These are phyloP conservation scores for Teleogryllus occipitalis DNA, from an alignment of 1,140 invertebrate species.

Conservation along the genomic window DNA sequence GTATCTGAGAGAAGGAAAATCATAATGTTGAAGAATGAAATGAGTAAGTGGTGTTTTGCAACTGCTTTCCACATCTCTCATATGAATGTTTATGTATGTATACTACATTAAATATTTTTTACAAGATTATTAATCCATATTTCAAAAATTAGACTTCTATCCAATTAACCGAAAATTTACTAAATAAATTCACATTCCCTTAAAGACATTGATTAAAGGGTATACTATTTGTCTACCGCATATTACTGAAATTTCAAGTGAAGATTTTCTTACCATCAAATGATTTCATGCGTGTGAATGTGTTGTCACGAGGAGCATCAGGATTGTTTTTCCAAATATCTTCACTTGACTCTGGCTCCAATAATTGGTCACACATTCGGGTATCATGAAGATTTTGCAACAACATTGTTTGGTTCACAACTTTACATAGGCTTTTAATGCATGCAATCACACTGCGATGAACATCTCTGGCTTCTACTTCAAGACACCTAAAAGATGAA, in stretches of 20 bases:
- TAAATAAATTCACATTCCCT: no score
- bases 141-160: no score
- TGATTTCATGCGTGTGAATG: constrained; percentile 7
- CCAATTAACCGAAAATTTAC: no score
- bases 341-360: constrained; percentile 59
- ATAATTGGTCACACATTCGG: constrained; percentile 55
- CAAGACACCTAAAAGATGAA: neutral
- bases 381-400: constrained; percentile 62
- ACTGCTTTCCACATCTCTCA: no score
- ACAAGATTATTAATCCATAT: no score
- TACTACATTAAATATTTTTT: no score
- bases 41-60: no score
- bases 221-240: neutral
- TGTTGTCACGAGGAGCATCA: neutral
- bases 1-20: no score
- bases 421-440: constrained; percentile 52
- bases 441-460: constrained; percentile 45
- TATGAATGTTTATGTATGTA: no score
- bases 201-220: no score
- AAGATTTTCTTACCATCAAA: constrained; percentile 10
- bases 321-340: constrained; percentile 32
- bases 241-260: neutral
- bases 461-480: constrained; percentile 31
- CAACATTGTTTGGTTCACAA: constrained; percentile 65
- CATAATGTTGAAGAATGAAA: no score